These are phyloP conservation scores for Eriosoma lanigerum DNA, from an alignment of 1,140 invertebrate genomes.

Conservation along the genomic window DNA sequence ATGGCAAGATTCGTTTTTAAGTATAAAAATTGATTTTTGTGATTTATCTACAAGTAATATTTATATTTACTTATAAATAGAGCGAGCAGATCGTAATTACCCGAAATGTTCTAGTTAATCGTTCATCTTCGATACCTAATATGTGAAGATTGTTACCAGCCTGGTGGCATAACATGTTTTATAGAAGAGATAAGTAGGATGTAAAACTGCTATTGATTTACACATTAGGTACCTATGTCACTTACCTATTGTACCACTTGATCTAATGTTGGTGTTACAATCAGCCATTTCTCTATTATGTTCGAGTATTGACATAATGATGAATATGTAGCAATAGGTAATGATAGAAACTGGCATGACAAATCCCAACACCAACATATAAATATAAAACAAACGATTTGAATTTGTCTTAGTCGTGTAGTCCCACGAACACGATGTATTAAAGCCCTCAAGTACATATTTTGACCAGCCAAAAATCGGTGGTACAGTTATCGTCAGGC, in stretches of 20 bases:
- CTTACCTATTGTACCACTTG: not conserved
- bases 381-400: conserved; percentile 61
- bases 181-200: too few relatives aligned
- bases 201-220: too few relatives aligned
- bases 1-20: too few relatives aligned
- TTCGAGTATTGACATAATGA: conserved; percentile 57
- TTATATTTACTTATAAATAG: too few relatives aligned
- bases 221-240: too few relatives aligned
- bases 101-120: too few relatives aligned
- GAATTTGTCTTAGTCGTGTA: conserved; percentile 59
- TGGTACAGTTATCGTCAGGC: conserved; percentile 59
- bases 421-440: conserved; percentile 65
- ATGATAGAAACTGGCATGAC: conserved; percentile 61
- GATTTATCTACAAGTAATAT: too few relatives aligned
- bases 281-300: conserved; percentile 60
- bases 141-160: too few relatives aligned
- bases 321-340: conserved; percentile 61
- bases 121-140: too few relatives aligned
- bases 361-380: conserved; percentile 62
- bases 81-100: too few relatives aligned
- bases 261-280: conserved; percentile 52
- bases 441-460: conserved; percentile 62
- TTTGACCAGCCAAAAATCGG: conserved; percentile 63
- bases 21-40: too few relatives aligned
- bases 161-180: too few relatives aligned